Evolutionary conservation across 92 coral and sea anemone genomes (phyloP), one percentile per base, ranked within the genome.

Genomic region (Porites evermanni): DNA sequence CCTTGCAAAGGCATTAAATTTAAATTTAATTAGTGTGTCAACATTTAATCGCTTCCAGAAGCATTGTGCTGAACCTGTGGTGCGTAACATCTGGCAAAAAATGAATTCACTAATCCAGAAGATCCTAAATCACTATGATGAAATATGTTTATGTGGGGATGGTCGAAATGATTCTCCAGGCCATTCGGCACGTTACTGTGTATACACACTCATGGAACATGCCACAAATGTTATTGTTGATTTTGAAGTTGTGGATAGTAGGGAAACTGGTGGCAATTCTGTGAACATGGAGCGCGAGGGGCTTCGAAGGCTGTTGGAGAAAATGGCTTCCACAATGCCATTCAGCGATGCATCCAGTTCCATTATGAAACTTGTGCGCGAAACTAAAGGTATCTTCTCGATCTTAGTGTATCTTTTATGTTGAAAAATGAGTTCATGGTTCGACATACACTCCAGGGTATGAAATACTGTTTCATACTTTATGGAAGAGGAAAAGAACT

Each of bases 201-300:
- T 80, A 3, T 80, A 80, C 32, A 54, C 84, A n/a, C 56, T 66
- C 21, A 80, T 80, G 84, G 84, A 80, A 66, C 84, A 80, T 65
- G 21, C 70, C 59, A 80, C 84, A 4, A 80, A 80, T 50, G 84
- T 50, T 1, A 47, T 80, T 80, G 84, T 80, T 60, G 84, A 80
- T 59, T 21, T 80, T 65, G 74, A 65, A 60, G 74, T 66, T 1
- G 21, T 80, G 20, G 84, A 80, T 23, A 80, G 66, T 13, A 80
- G 84, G 60, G 84, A 80, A 74, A 80, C 84, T 21, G 84, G 84
- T 20, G 84, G 84, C 17, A 80, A 80, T 47, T 80, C 84, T 8
- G 66, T 52, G 10, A 80, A 19, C 19, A 80, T 80, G 74, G 84
- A 80, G 53, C 61, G 53, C n/a, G 84, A 80, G 19, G 84, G 84